Base-by-base conservation (phyloP, 2,888 invertebrate species). In the Girardia tigrina region DNA sequence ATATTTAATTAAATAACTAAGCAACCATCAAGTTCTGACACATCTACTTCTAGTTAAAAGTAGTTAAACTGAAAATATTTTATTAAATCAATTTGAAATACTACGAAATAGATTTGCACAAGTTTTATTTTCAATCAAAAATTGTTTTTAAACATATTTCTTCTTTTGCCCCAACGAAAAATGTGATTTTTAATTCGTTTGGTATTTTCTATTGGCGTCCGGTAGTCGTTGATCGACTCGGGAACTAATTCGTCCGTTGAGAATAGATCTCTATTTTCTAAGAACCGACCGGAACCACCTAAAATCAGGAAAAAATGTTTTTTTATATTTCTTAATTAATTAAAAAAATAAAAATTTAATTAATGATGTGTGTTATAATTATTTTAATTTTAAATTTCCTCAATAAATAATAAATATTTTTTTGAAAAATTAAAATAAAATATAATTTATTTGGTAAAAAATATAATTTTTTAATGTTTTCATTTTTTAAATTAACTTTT, bases 111-210 rank as follows among this genome's bases (percentile, higher is more conserved):
- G n/a, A n/a, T n/a, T n/a, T n/a, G n/a, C n/a, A n/a, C n/a, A n/a
- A n/a, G n/a, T n/a, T n/a, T n/a, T n/a, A n/a, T n/a, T n/a, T n/a
- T n/a, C n/a, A n/a, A n/a, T 8, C 23, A 16, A 56, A 56, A 56
- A 56, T 56, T 56, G 23, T 56, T 56, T 4, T 56, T 56, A n/a
- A 56, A 16, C 4, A 56, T 2, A 4, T 56, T 4, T 56, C 56
- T 56, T 56, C 23, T 56, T 56, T 23, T n/a, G n/a, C 56, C 56
- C 56, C 56, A 56, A 2, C 56, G 56, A 56, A 56, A 56, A 20
- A 56, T 56, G 56, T 56, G 56, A 56, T 56, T 56, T 56, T 56
- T 56, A 23, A 20, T 56, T 56, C 56, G 56, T 56, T 56, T 56
- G 20, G 23, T 16, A 20, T 56, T n/a, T 56, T 20, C 4, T n/a